phyloP scores from a whole-genome alignment of 1,140 invertebrate species.

The Coelopa frigida region DNA sequence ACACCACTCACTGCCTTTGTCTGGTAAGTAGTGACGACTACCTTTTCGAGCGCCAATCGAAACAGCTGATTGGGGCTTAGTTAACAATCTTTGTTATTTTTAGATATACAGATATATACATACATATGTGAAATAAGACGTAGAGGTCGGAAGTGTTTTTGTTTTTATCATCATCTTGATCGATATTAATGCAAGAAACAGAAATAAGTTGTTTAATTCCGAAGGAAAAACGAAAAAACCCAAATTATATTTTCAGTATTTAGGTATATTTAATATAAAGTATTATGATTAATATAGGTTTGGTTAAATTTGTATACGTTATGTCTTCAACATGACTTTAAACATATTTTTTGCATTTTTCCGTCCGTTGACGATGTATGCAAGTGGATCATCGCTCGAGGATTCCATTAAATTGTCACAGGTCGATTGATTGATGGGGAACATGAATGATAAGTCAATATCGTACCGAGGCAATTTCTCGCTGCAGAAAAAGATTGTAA shows the following conservation, averaged over 20 bases:
- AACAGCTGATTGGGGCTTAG: no score
- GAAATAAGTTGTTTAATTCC: not conserved
- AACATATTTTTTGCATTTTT: conserved; percentile 9
- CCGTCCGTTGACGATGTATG: conserved; percentile 31
- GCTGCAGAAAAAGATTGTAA: conserved; percentile 33
- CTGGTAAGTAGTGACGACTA: no score
- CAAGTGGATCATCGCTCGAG: conserved; percentile 35
- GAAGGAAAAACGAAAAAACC: not conserved
- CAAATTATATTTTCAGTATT: not conserved
- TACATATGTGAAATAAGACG: no score
- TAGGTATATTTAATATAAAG: not conserved
- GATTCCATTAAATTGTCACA: conserved; percentile 41
- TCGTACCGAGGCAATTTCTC: conserved; percentile 64
- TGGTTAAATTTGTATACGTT: no score
- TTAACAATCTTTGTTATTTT: no score
- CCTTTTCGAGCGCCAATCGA: no score
- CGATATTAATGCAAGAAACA: no score
- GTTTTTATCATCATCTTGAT: no score
- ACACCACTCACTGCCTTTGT: no score
- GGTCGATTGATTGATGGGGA: conserved; percentile 62
- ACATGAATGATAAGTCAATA: conserved; percentile 74
- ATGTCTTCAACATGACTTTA: conserved; percentile 13
- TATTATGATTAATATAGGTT: no score
- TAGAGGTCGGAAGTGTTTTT: no score
- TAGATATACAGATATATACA: no score